phyloP scores from a whole-genome alignment of 2,797 vertebrate genomes.

The Megaceryle alcyon region DNA sequence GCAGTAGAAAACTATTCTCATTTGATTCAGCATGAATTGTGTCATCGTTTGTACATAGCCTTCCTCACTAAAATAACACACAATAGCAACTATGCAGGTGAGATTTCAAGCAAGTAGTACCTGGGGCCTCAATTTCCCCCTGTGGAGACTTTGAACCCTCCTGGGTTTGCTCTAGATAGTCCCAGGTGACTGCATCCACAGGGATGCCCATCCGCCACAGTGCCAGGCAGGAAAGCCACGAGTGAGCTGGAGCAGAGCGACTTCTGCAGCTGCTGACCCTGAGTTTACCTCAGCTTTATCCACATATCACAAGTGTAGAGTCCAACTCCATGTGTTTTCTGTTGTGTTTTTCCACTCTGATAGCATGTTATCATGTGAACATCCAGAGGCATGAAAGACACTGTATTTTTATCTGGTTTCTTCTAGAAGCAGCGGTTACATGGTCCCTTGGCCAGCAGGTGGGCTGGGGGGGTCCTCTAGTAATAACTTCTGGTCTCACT shows the following conservation, averaged over 20 bases:
- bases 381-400: neutral
- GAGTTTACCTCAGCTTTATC: neutral
- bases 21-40: neutral
- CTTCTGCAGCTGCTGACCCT: neutral
- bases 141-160: neutral
- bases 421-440: neutral
- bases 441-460: neutral
- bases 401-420: neutral
- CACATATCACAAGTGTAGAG: neutral
- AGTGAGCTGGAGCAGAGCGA: neutral
- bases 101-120: neutral
- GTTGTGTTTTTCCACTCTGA: neutral
- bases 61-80: neutral
- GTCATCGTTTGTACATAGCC: neutral
- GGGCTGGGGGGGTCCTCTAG: neutral
- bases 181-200: neutral
- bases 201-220: fast-evolving
- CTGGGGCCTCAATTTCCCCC: neutral
- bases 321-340: neutral
- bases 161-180: neutral
- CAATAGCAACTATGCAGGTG: neutral
- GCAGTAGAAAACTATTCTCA: neutral
- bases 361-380: neutral
- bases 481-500: neutral
- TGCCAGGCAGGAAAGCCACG: fast-evolving